Evolutionary conservation across 1,140 invertebrate species (phyloP), one percentile per base, ranked within the genome.

Genomic region (Drosophila pruinosa): DNA sequence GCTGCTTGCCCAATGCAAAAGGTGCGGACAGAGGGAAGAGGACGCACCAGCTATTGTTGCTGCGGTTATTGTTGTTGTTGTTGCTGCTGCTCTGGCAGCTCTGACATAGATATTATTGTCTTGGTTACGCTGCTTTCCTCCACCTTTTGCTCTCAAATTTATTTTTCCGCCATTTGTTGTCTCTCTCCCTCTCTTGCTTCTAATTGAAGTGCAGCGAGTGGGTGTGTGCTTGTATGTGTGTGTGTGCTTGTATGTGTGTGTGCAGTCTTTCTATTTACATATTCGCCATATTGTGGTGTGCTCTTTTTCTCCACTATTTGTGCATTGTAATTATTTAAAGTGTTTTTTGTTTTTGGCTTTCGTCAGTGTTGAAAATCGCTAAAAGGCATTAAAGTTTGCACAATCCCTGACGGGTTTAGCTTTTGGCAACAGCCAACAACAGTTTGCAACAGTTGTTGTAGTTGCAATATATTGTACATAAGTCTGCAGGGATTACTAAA

Each of bases 31-130:
- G 2, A 5, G n/a, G 12, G n/a, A 7, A 10, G 14, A 14, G 61
- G 68, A 72, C 72, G 64, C 38, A 58, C 41, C 56, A 36, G 14
- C 24, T 41, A 63, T 64, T 53, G 48, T 47, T 52, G 65, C 45
- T 53, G 48, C 15, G 34, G 64, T 53, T 78, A 57, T 57, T 57
- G 54, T 57, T 22, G 39, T 64, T 45, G 47, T 53, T 74, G 75
- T 7, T 36, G 31, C 15, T 70, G 10, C 14, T 64, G 67, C 50
- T 73, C 58, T 74, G 64, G 43, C 71, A 47, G 75, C 47, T 75
- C 80, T 83, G 81, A 83, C 79, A 83, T 70, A 83, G 80, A 83
- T 83, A 85, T 85, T 83, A 83, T 83, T 85, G 80, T 83, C 80
- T 86, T 82, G 68, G 52, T 61, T 65, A 52, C 57, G 65, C 43